Conservation (phyloP, 2,113 vertebrate genomes). For the Austrofundulus limnaeus region DNA sequence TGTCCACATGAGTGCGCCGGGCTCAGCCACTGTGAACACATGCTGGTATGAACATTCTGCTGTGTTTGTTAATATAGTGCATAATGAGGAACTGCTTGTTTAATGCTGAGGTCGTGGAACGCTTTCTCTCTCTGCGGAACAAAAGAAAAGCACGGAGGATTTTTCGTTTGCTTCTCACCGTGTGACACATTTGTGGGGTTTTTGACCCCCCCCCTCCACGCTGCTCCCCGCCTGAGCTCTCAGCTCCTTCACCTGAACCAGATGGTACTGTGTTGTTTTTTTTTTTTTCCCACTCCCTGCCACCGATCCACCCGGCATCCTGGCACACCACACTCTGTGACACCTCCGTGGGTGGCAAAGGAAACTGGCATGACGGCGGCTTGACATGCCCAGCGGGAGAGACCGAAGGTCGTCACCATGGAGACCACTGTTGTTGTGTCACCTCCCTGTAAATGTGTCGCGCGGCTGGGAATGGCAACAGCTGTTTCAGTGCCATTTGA, state of each 20-base stretch:
- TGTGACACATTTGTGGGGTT: neutral
- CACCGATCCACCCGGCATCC: conserved; percentile 46
- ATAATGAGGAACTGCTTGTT: conserved; percentile 61
- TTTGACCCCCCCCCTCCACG: neutral
- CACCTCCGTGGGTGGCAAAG: conserved; percentile 71
- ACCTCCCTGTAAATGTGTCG: conserved; percentile 34
- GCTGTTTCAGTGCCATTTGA: conserved; percentile 17
- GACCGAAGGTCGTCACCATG: conserved; percentile 61
- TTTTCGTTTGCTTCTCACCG: neutral
- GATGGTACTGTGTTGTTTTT: conserved; percentile 50
- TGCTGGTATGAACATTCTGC: conserved; percentile 55
- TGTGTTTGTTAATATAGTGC: conserved; percentile 57
- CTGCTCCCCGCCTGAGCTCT: conserved; percentile 8
- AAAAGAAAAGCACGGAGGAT: conserved; percentile 9
- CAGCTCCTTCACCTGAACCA: conserved; percentile 49
- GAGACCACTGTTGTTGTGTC: conserved; percentile 47
- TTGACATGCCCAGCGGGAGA: conserved; percentile 64
- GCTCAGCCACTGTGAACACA: conserved; percentile 57
- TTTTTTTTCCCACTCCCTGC: conserved; percentile 5
- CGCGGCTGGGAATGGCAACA: conserved; percentile 18
- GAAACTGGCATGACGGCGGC: conserved; percentile 59
- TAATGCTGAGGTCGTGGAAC: conserved; percentile 58
- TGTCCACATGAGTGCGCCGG: conserved; percentile 65
- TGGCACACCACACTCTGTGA: conserved; percentile 51
- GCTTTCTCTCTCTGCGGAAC: conserved; percentile 12